phyloP scores from a whole-genome alignment of 2,797 vertebrate species.

The Microchirus variegatus region DNA sequence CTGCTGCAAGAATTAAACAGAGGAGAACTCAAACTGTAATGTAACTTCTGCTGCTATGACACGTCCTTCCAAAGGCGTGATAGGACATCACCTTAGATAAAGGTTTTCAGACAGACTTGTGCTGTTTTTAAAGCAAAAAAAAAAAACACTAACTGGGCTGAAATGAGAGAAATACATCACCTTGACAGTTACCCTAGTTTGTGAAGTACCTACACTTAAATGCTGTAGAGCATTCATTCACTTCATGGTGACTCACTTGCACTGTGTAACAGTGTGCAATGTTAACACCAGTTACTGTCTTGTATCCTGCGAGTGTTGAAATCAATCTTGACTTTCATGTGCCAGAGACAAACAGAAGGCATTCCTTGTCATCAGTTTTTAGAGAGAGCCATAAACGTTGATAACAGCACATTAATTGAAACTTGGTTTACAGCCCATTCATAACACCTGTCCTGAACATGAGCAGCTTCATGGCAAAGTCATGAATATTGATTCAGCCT shows the following conservation, averaged over 20 bases:
- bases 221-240: conserved; percentile 21
- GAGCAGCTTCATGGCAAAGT: conserved; percentile 31
- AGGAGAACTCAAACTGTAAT: conserved; percentile 42
- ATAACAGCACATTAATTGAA: conserved; percentile 54
- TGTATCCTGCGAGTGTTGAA: conserved; percentile 26
- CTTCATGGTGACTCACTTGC: conserved; percentile 31
- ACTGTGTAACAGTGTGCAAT: conserved; percentile 21
- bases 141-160: conserved; percentile 26
- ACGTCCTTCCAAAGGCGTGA: conserved; percentile 38
- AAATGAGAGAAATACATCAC: conserved; percentile 43
- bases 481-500: conserved; percentile 63
- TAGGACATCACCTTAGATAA: conserved; percentile 28
- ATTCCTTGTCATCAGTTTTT: conserved; percentile 48
- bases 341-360: conserved; percentile 34
- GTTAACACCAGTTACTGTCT: conserved; percentile 34
- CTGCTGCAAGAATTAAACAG: conserved; percentile 41
- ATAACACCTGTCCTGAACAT: conserved; percentile 40
- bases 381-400: conserved; percentile 41
- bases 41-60: conserved; percentile 37
- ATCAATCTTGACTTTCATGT: conserved; percentile 59
- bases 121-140: conserved; percentile 37
- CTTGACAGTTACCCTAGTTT: conserved; percentile 38
- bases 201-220: conserved; percentile 27
- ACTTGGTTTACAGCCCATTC: conserved; percentile 53
- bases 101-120: conserved; percentile 29